Conservation (phyloP, 2,888 invertebrate species). For the Stramonita haemastoma region DNA sequence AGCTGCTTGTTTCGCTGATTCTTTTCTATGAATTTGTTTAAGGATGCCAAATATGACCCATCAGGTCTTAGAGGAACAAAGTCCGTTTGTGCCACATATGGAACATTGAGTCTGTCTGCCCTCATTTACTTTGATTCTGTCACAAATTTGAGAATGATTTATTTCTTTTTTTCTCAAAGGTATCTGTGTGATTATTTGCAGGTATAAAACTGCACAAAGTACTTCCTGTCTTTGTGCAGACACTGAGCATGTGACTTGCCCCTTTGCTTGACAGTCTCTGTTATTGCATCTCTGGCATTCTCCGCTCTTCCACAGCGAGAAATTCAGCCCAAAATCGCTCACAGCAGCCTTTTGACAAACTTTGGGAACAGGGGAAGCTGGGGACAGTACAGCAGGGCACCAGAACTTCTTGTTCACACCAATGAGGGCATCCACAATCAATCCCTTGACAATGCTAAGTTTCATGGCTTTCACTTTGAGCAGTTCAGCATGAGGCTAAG, state of each 20-base stretch:
- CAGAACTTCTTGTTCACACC: not conserved
- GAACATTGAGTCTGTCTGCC: no score
- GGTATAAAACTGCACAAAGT: no score
- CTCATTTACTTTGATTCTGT: no score
- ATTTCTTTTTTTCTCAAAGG: conserved; percentile 47
- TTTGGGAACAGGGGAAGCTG: no score
- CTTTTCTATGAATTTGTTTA: no score
- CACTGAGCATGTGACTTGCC: conserved; percentile 43
- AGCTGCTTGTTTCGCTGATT: no score
- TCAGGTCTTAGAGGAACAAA: not conserved
- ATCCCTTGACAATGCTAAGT: not conserved
- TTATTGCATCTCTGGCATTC: no score
- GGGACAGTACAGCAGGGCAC: not conserved
- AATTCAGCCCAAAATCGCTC: conserved; percentile 25
- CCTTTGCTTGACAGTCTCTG: conserved; percentile 16
- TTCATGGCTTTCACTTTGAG: not conserved
- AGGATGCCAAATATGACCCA: not conserved
- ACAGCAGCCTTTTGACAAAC: conserved; percentile 8
- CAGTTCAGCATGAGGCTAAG: no score
- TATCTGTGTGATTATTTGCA: no score
- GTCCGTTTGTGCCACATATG: no score
- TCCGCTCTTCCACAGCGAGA: conserved; percentile 27
- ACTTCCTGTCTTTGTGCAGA: conserved; percentile 40
- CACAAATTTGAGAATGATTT: not conserved
- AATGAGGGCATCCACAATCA: not conserved